Conservation (phyloP, 2,113 vertebrate genomes). For the Podarcis cretensis region DNA sequence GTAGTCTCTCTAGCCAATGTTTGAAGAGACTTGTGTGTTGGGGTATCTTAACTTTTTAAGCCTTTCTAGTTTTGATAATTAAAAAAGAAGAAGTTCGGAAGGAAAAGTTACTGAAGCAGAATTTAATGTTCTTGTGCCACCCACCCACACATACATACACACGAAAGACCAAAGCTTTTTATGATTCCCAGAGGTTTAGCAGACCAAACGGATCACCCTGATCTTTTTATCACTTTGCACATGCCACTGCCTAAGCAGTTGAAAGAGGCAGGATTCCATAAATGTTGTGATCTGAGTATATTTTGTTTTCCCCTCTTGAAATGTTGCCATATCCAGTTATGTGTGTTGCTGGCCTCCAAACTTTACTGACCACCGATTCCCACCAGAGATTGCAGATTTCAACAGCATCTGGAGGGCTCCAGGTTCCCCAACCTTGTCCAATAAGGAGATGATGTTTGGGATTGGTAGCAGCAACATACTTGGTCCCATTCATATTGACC, state of each 20-base stretch:
- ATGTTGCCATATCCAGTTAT: constrained; percentile 17
- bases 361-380: too few relatives aligned
- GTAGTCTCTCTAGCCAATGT: too few relatives aligned
- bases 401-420: not conserved
- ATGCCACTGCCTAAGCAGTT: not conserved
- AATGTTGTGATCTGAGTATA: constrained; percentile 13
- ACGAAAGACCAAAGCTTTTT: constrained; percentile 57
- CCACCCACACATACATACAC: not conserved
- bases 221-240: constrained; percentile 30
- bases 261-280: constrained; percentile 6
- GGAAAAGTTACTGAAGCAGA: constrained; percentile 27
- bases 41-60: constrained; percentile 18
- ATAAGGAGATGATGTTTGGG: constrained; percentile 2
- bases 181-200: constrained; percentile 42
- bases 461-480: not conserved
- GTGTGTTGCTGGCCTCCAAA: too few relatives aligned
- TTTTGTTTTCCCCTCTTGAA: constrained; percentile 8
- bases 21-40: not conserved
- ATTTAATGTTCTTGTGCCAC: not conserved
- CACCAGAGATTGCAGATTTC: not conserved
- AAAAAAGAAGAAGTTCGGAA: not conserved
- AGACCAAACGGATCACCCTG: constrained; percentile 46
- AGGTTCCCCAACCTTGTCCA: not conserved
- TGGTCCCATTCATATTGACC: constrained; percentile 24
- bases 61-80: constrained; percentile 24